Conservation (phyloP, 2,888 invertebrate genomes). For the Cephus sareptanus region DNA sequence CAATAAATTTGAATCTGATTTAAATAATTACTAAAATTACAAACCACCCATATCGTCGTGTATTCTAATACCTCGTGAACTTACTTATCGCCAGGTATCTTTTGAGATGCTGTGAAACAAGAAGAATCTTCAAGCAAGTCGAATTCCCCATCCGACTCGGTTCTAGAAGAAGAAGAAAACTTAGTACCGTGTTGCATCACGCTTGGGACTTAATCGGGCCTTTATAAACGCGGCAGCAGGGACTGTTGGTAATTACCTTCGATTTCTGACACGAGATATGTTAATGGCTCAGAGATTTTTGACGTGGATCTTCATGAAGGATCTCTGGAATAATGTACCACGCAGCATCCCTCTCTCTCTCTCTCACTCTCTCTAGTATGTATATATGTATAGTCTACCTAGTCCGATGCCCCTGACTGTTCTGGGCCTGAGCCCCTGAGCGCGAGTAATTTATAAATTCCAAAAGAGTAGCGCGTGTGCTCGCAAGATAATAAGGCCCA, state of each 20-base stretch:
- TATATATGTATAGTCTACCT: not conserved
- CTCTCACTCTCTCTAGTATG: not conserved
- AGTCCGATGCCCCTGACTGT: not conserved
- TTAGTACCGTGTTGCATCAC: not conserved
- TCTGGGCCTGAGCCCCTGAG: not conserved
- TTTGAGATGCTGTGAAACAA: not conserved
- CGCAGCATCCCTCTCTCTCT: slow-evolving; percentile 5
- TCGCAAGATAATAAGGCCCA: not conserved
- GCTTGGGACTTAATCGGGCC: not conserved
- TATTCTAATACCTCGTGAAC: not conserved
- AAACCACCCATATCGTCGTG: not conserved
- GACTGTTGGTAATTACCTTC: slow-evolving; percentile 4
- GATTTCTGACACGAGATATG: slow-evolving; percentile 8
- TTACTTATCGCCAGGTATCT: not conserved
- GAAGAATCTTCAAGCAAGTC: not conserved
- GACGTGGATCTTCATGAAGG: slow-evolving; percentile 1
- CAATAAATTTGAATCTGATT: not conserved
- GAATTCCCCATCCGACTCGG: not conserved
- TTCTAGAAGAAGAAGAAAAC: not conserved
- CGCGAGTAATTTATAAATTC: slow-evolving; percentile 3
- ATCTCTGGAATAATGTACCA: slow-evolving; percentile 13
- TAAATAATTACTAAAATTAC: not conserved
- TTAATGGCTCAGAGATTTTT: slow-evolving; percentile 2
- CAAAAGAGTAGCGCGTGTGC: slow-evolving; percentile 4
- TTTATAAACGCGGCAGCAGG: not conserved